Evolutionary conservation across 2,888 invertebrate genomes (phyloP).

Genomic region (Philhelius pedissequus): DNA sequence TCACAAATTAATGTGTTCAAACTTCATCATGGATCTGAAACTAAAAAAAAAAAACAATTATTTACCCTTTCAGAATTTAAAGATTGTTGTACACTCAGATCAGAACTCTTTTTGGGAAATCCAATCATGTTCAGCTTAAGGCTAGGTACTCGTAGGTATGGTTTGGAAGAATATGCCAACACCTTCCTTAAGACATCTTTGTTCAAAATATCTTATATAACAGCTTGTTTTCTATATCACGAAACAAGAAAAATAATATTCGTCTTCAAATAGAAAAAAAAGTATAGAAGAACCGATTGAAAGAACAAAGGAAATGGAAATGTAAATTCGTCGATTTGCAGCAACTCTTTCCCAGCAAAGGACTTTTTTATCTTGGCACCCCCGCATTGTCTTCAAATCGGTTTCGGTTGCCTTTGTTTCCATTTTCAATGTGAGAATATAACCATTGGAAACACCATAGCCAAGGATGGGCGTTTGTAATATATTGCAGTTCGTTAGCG

Average conservation of each 20-base stretch:
- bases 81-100: not conserved
- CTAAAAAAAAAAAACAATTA: not conserved
- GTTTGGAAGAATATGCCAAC: not conserved
- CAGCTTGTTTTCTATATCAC: not conserved
- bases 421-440: not conserved
- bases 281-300: constrained; percentile 41
- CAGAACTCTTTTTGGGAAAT: not conserved
- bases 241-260: not conserved
- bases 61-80: not conserved
- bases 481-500: constrained; percentile 62
- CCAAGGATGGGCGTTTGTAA: constrained; percentile 24
- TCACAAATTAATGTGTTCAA: not conserved
- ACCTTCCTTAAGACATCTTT: not conserved
- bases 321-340: constrained; percentile 40
- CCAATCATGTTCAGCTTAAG: not conserved
- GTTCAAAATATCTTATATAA: not conserved
- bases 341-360: not conserved
- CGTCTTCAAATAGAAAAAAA: not conserved
- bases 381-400: constrained; percentile 4
- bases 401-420: not conserved
- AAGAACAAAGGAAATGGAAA: constrained; percentile 26
- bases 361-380: not conserved
- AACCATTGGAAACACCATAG: not conserved
- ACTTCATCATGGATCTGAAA: not conserved
- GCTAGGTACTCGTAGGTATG: not conserved